Percentiles rank a stretch among this genome's conserved stretches.
phyloP scores from a whole-genome alignment of 2,797 vertebrate species.

The Discoglossus pictus region DNA sequence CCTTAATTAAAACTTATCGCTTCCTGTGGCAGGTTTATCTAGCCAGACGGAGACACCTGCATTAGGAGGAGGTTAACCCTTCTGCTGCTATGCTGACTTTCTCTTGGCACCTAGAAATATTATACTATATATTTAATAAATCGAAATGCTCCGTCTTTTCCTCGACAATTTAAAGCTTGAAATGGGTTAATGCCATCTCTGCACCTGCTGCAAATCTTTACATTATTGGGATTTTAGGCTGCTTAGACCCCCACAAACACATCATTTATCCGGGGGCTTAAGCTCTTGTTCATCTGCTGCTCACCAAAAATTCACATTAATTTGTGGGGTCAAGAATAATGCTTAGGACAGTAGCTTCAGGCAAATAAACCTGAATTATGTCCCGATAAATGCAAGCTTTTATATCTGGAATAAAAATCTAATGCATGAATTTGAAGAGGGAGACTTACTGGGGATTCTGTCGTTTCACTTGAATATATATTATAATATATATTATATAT shows the following conservation, averaged over 20 bases:
- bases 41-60: constrained; percentile 25
- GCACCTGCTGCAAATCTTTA: too few relatives aligned
- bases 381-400: too few relatives aligned
- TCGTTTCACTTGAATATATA: background rate
- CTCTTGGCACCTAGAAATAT: too few relatives aligned
- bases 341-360: too few relatives aligned
- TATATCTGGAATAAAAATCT: too few relatives aligned
- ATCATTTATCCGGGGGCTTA: background rate
- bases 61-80: background rate
- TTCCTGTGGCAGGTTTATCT: constrained; percentile 57
- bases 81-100: background rate
- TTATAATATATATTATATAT: too few relatives aligned
- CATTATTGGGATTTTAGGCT: too few relatives aligned
- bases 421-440: background rate
- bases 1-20: constrained; percentile 48
- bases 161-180: too few relatives aligned
- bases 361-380: background rate
- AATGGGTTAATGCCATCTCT: too few relatives aligned
- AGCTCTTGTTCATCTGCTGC: background rate
- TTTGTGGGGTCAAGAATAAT: background rate
- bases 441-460: background rate
- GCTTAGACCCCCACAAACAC: background rate
- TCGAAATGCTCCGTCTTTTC: too few relatives aligned
- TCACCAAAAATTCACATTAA: constrained; percentile 4
- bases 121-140: too few relatives aligned